Conservation (phyloP, 2,113 vertebrate genomes). For the Alectura lathami region DNA sequence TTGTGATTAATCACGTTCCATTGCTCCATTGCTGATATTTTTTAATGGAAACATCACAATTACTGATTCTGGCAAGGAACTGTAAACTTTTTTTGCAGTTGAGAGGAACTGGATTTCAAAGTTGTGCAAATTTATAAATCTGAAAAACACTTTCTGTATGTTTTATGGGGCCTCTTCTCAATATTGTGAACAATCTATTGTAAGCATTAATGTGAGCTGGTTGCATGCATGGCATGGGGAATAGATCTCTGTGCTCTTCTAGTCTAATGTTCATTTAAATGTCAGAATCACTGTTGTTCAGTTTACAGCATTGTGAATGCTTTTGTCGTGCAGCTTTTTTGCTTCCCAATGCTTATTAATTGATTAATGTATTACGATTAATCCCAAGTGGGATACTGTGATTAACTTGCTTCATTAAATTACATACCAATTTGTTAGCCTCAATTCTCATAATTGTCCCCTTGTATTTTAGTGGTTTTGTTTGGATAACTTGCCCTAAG, state of each 20-base stretch:
- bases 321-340: background rate
- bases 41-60: background rate
- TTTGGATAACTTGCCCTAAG: background rate
- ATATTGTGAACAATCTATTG: background rate
- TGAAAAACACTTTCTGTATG: background rate
- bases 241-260: background rate
- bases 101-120: background rate
- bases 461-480: background rate
- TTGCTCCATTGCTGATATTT: fast-evolving
- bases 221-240: background rate
- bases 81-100: background rate
- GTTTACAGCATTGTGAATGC: background rate
- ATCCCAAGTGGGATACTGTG: slow-evolving; percentile 11
- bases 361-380: slow-evolving; percentile 26
- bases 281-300: background rate
- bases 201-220: background rate
- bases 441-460: slow-evolving; percentile 2
- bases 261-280: background rate
- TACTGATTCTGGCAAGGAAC: background rate
- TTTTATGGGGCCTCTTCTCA: background rate
- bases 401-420: slow-evolving; percentile 33
- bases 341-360: slow-evolving; percentile 7
- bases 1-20: background rate
- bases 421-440: background rate
- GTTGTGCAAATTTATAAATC: background rate